Percentiles rank a stretch among this genome's conserved stretches.
phyloP scores from a whole-genome alignment of 2,888 invertebrate species.

The Blera fallax region DNA sequence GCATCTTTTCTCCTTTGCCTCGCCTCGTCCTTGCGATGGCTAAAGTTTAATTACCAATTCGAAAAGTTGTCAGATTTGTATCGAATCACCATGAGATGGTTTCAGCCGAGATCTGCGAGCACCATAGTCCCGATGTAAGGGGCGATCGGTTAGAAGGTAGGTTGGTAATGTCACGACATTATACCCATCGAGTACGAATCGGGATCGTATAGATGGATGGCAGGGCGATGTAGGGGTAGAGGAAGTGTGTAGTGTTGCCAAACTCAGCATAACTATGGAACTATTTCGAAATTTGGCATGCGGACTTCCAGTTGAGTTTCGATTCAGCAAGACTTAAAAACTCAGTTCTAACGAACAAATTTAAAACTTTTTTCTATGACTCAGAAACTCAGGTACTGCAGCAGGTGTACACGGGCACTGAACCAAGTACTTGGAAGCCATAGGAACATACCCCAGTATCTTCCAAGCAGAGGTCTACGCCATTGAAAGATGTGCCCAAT shows the following conservation, averaged over 20 bases:
- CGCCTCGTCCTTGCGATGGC: slow-evolving; percentile 44
- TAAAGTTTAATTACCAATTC: slow-evolving; percentile 73
- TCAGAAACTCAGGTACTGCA: too few species aligned
- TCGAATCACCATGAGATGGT: slow-evolving; percentile 73
- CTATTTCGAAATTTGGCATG: too few species aligned
- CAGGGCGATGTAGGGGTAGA: background rate
- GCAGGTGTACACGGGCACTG: too few species aligned
- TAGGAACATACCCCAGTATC: too few species aligned
- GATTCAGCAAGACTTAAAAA: too few species aligned
- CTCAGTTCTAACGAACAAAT: too few species aligned
- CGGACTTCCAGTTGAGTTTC: too few species aligned
- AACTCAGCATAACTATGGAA: too few species aligned
- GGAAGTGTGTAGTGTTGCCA: background rate
- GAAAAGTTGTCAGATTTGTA: slow-evolving; percentile 73
- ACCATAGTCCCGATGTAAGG: slow-evolving; percentile 26
- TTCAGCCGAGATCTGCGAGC: slow-evolving; percentile 64
- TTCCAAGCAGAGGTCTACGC: too few species aligned
- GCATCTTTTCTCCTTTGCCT: slow-evolving; percentile 34
- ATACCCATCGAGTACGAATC: slow-evolving; percentile 60
- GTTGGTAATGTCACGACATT: slow-evolving; percentile 73
- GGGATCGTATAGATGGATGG: slow-evolving; percentile 22
- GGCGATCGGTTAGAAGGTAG: slow-evolving; percentile 63
- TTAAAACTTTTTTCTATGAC: too few species aligned
- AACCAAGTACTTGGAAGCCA: too few species aligned
- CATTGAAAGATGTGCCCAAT: too few species aligned